These are phyloP conservation scores for Mustelus asterias DNA, from an alignment of 2,113 vertebrate genomes.

Conservation along the genomic window DNA sequence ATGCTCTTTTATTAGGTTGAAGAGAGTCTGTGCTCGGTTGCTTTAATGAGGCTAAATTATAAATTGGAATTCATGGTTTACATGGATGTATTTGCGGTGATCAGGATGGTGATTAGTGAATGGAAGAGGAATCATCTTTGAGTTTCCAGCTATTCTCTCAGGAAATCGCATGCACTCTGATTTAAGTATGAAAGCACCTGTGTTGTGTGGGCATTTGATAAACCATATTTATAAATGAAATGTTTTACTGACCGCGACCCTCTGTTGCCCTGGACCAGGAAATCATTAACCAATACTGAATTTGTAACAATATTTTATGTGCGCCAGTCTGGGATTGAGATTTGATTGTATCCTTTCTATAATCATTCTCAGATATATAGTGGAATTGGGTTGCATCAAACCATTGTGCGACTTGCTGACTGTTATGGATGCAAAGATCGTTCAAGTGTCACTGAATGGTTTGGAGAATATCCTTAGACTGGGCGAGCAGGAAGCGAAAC, in stretches of 20 bases:
- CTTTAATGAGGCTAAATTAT: background rate
- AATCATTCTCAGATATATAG: conserved; percentile 73
- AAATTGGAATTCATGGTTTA: background rate
- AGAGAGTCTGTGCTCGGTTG: background rate
- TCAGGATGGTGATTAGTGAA: background rate
- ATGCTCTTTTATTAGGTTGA: background rate
- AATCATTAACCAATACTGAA: background rate
- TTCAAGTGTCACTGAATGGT: conserved; percentile 91
- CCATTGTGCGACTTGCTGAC: conserved; percentile 95
- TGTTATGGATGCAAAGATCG: conserved; percentile 96
- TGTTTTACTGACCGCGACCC: background rate
- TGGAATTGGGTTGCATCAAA: conserved; percentile 92
- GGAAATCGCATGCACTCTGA: background rate
- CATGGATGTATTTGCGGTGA: background rate
- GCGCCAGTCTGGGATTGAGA: background rate
- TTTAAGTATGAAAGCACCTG: background rate
- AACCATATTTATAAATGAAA: background rate
- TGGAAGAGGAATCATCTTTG: background rate
- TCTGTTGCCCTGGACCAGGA: background rate
- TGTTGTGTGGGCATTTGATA: background rate
- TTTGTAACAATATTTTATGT: background rate
- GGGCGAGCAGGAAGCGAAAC: conserved; percentile 90
- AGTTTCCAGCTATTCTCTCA: background rate
- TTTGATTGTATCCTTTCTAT: conserved; percentile 9
- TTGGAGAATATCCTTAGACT: conserved; percentile 92